Percentiles rank a stretch among this genome's conserved stretches.
phyloP scores from a whole-genome alignment of 2,113 vertebrate genomes.

The Megalops atlanticus region DNA sequence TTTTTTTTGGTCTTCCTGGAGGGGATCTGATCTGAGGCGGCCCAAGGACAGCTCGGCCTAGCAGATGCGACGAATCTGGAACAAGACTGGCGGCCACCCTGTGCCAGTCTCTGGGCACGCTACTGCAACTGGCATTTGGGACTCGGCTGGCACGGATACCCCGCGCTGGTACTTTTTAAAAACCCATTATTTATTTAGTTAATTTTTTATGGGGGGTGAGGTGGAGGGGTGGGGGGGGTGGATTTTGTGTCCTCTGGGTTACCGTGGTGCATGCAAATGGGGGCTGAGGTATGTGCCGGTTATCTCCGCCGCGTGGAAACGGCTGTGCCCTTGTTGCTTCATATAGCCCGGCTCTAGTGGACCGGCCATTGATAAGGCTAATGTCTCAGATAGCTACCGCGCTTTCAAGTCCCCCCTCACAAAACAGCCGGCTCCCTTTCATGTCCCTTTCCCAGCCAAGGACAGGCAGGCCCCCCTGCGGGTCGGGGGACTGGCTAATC shows the following conservation, averaged over 20 bases:
- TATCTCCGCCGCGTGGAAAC: constrained; percentile 74
- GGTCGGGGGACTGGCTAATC: constrained; percentile 78
- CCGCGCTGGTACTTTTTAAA: constrained; percentile 23
- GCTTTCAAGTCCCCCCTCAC: constrained; percentile 83
- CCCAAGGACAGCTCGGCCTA: constrained; percentile 36
- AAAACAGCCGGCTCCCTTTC: constrained; percentile 84
- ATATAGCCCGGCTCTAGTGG: constrained; percentile 76
- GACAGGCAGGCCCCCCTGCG: constrained; percentile 77
- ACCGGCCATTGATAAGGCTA: constrained; percentile 81
- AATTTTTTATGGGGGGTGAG: constrained; percentile 35
- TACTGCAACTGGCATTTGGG: constrained; percentile 26
- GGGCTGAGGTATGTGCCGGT: constrained; percentile 60
- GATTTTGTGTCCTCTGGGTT: constrained; percentile 33
- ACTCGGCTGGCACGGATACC: constrained; percentile 16
- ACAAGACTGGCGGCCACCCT: constrained; percentile 19
- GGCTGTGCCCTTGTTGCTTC: constrained; percentile 80
- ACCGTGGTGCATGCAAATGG: constrained; percentile 56
- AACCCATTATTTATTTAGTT: constrained; percentile 28
- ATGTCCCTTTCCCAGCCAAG: constrained; percentile 88
- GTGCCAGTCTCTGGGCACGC: constrained; percentile 48
- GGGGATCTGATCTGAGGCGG: constrained; percentile 8
- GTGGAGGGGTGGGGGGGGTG: too few relatives aligned
- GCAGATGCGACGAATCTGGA: constrained; percentile 41
- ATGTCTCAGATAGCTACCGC: constrained; percentile 82
- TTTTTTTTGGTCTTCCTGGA: neutral